A percentile compares a stretch with the other conserved stretches of the same genome.
Evolutionary conservation across 2,797 vertebrate species (phyloP).

Genomic region (Antennarius maculatus): DNA sequence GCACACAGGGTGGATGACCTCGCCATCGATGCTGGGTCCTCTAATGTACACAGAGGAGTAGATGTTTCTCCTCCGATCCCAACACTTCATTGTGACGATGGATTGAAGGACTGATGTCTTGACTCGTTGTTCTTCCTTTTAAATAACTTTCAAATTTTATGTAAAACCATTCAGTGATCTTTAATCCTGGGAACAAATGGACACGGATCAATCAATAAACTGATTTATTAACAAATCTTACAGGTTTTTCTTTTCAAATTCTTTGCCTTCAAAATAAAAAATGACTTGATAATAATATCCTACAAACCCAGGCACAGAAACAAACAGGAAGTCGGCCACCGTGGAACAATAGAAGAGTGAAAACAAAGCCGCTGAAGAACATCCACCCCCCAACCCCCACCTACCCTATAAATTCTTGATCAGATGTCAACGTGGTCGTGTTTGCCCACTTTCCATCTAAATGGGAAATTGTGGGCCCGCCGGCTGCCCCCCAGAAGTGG

Average conservation of each 20-base stretch:
- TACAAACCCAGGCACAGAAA: too few relatives aligned
- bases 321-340: too few relatives aligned
- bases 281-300: too few relatives aligned
- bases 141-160: background rate
- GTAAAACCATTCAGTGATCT: too few relatives aligned
- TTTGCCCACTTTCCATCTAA: slow-evolving; percentile 56
- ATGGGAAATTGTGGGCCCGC: slow-evolving; percentile 43
- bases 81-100: slow-evolving; percentile 40
- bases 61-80: slow-evolving; percentile 38
- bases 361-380: slow-evolving; percentile 13
- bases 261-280: too few relatives aligned
- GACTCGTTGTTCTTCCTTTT: background rate
- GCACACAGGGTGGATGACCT: slow-evolving; percentile 61
- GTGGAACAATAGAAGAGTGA: slow-evolving; percentile 10
- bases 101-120: slow-evolving; percentile 41
- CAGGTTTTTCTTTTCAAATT: too few relatives aligned
- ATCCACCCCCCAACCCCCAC: background rate
- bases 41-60: slow-evolving; percentile 65
- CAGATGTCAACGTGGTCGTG: slow-evolving; percentile 59
- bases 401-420: slow-evolving; percentile 59
- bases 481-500: slow-evolving; percentile 22
- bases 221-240: too few relatives aligned
- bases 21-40: slow-evolving; percentile 62
- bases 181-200: too few relatives aligned
- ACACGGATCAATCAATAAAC: too few relatives aligned